These are phyloP conservation scores for human (Homo sapiens) DNA, from an alignment of 2,113 vertebrate species.

Conservation along the genomic window GRCh38 chr12:105617001-105617500, in stretches of 20 bases:
- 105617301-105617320: conserved; percentile 53
- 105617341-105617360: conserved; percentile 82
- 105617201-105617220: conserved; percentile 81
- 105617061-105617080: conserved; percentile 66
- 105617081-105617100: conserved; percentile 54
- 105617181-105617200: conserved; percentile 76
- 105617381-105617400: conserved; percentile 78
- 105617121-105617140: conserved; percentile 71
- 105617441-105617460: neutral
- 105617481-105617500: neutral
- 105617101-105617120: conserved; percentile 77
- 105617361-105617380: conserved; percentile 76
- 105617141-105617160: conserved; percentile 68
- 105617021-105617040: conserved; percentile 27
- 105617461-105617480: neutral
- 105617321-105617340: conserved; percentile 67
- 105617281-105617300: conserved; percentile 75
- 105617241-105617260: conserved; percentile 52
- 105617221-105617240: conserved; percentile 80
- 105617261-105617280: conserved; percentile 66
- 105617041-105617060: conserved; percentile 70
- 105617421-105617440: neutral
- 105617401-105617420: conserved; percentile 76
- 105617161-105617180: conserved; percentile 69
- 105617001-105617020: neutral